phyloP scores from a whole-genome alignment of 2,888 invertebrate species.

The Eupithecia centaureata region DNA sequence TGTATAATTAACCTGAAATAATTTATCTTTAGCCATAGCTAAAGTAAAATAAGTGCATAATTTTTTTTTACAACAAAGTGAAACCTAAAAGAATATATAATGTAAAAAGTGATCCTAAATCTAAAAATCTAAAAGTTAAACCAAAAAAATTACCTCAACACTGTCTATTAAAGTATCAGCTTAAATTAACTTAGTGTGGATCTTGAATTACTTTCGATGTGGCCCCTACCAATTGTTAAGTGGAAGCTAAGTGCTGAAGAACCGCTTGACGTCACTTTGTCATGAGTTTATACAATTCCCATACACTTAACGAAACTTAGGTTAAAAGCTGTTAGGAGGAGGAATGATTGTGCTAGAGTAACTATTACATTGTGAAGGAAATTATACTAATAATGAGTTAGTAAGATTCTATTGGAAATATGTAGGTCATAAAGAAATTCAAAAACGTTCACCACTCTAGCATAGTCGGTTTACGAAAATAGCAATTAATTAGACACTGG shows the following conservation, averaged over 20 bases:
- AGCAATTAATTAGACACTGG: background rate
- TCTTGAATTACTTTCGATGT: constrained; percentile 33
- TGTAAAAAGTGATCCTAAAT: background rate
- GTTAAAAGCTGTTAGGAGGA: constrained; percentile 72
- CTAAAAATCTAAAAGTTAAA: background rate
- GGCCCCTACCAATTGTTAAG: constrained; percentile 29
- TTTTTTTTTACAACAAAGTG: background rate
- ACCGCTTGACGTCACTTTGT: constrained; percentile 29
- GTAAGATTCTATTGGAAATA: constrained; percentile 24
- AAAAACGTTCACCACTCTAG: background rate
- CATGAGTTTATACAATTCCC: constrained; percentile 32
- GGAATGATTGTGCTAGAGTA: constrained; percentile 77
- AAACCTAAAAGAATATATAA: background rate
- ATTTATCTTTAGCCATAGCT: background rate
- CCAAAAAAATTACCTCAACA: background rate
- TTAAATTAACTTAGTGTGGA: no score
- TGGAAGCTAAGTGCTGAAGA: constrained; percentile 33
- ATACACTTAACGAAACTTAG: constrained; percentile 36
- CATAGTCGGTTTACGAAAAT: background rate
- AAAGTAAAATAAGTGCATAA: background rate
- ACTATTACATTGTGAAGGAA: constrained; percentile 71
- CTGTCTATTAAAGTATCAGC: background rate
- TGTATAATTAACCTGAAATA: background rate
- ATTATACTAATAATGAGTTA: constrained; percentile 50
- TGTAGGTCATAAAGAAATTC: background rate